These are phyloP conservation scores for Molossus alvarezi DNA, from an alignment of 2,797 vertebrate species.

Conservation along the genomic window DNA sequence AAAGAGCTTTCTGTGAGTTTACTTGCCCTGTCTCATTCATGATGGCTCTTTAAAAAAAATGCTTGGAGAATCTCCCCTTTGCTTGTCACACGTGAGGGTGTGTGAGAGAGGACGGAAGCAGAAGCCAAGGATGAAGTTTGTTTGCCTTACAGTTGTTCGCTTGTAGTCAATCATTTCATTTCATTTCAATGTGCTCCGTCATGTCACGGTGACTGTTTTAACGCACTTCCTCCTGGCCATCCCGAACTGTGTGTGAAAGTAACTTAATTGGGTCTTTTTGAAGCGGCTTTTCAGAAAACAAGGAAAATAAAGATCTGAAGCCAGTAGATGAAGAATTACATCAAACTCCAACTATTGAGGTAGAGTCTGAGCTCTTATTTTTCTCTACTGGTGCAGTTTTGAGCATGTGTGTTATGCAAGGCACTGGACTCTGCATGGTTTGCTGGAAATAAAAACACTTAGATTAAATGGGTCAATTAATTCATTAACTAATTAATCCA, in stretches of 20 bases:
- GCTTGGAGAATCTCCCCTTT: neutral
- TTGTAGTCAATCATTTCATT: conserved; percentile 62
- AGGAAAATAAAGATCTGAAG: neutral
- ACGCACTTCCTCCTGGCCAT: neutral
- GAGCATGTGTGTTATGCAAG: neutral
- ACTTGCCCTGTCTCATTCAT: conserved; percentile 18
- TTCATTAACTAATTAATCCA: neutral
- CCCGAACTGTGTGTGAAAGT: neutral
- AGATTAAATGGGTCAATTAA: neutral
- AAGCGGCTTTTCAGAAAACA: conserved; percentile 62
- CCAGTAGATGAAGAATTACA: neutral
- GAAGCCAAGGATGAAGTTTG: conserved; percentile 13
- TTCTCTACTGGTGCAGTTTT: neutral
- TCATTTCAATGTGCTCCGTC: conserved; percentile 29
- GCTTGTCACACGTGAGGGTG: neutral
- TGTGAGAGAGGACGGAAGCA: conserved; percentile 9
- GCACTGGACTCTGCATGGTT: neutral
- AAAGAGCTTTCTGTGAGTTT: neutral
- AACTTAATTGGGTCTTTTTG: conserved; percentile 25
- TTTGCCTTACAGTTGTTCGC: conserved; percentile 67
- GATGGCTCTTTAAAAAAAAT: conserved; percentile 63
- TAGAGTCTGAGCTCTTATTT: neutral
- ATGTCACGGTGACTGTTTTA: conserved; percentile 25
- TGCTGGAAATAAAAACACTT: conserved; percentile 23
- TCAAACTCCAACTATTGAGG: conserved; percentile 9